Evolutionary conservation across 2,797 vertebrate species (phyloP), one percentile per base, ranked within the genome.

Genomic region (Peromyscus eremicus): DNA sequence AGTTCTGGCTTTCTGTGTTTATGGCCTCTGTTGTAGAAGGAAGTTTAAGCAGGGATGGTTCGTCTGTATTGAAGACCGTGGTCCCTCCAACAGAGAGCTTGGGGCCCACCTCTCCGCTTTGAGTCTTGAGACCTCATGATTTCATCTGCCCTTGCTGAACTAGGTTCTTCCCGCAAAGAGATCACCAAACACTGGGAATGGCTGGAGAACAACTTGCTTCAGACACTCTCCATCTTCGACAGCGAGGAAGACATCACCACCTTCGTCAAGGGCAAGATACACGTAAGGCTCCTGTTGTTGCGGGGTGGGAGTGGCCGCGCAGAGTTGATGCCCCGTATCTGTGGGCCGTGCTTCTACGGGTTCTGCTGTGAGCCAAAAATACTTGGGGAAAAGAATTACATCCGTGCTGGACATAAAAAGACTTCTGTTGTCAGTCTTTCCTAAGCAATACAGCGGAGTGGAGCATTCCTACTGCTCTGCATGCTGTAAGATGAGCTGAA

Each of bases 171-270:
- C 66, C 99, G 99, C 91, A 99, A 99, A 97, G 99, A 99, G 98
- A 99, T 99, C 98, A 99, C 99, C 0, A 99, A 99, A 94, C 99
- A 99, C 96, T 99, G 99, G 99, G 99, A 99, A 71, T 99, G 99
- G 99, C 98, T 99, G 97, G 99, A 99, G 97, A 98, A 98, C 95
- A 99, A 99, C 97, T 98, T 99, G 92, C 99, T 99, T 55, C 99
- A 99, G 98, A 99, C 99, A 0, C 99, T 99, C 17, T 99, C 99
- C 94, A 99, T 99, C 98, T 99, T 99, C 68, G 99, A 99, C 96
- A 99, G 98, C 3, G 99, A 99, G 76, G 99, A 99, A 92, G 99
- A 99, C 46, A 99, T 99, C 98, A 99, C 99, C 90, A 99, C 99
- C 79, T 99, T 99, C 32, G 99, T 99, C 98, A 99, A 99, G 98